phyloP scores from a whole-genome alignment of 2,797 vertebrate genomes.

The Eleutherodactylus coqui region DNA sequence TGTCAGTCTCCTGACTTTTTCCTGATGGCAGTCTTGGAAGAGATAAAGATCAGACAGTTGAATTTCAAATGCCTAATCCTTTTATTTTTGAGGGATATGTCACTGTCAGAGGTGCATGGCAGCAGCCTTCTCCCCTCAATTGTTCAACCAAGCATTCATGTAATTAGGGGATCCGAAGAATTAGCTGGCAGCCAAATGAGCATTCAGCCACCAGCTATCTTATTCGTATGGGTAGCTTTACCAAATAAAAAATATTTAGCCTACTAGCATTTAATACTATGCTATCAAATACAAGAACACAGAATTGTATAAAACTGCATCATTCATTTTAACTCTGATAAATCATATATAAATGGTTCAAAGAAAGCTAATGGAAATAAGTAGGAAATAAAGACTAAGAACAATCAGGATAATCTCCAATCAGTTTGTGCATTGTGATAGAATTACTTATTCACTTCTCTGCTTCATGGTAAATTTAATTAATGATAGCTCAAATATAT shows the following conservation, averaged over 20 bases:
- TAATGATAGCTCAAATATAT: conserved; percentile 6
- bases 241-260: not conserved
- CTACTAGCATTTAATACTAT: not conserved
- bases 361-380: not conserved
- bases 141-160: no score
- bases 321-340: not conserved
- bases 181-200: no score
- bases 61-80: no score
- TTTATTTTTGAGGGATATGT: no score
- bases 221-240: no score
- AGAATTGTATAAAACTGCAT: not conserved
- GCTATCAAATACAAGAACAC: not conserved
- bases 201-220: no score
- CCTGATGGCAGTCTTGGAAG: no score
- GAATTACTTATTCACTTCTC: not conserved
- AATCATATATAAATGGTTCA: not conserved
- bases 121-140: no score
- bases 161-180: no score
- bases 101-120: no score
- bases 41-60: no score
- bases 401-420: not conserved
- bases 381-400: not conserved
- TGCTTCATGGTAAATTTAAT: not conserved
- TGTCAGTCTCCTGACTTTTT: no score
- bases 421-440: not conserved